Base-by-base conservation (phyloP, 1,140 invertebrate species). In the Apolygus lucorum region DNA sequence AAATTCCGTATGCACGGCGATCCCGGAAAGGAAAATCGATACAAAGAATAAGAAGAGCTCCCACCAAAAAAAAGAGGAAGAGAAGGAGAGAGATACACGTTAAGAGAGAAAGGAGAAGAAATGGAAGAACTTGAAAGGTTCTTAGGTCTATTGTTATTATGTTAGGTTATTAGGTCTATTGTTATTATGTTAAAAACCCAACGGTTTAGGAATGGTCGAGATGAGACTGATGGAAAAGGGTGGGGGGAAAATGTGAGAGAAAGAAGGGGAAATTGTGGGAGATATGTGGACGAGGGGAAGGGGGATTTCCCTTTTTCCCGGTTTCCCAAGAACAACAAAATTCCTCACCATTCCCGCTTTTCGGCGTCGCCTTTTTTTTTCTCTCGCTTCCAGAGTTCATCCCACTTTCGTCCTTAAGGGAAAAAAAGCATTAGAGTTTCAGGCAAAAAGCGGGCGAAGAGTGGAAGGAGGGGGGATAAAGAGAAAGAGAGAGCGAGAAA, bases 391-490 rank as follows among this genome's bases (percentile, higher is more conserved):
- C 34, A 11, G 8, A 11, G 8, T 49, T 17, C 34, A 49, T 17
- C 8, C 34, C 8, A 8, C 8, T 49, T 49, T 49, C 17, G 34
- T 49, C 34, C 8, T 17, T 49, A 17, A 49, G 17, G 34, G 17
- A 17, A 49, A 17, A 49, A 49, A 49, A 17, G 8, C 8, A 17
- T 49, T 8, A 49, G 34, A 17, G 34, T 11, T 8, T 11, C 17
- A 49, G 8, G 34, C 8, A 11, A 26, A 64, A 26, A 27, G 26
- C 14, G 26, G 42, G 66, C n/a, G 42, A 52, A 27, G 27, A 67
- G 42, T 42, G 52, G 49, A 52, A 67, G 29, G 52, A 29, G 49
- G 49, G 49, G 52, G 68, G 70, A 71, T 21, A 62, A 29, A 68
- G 63, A 70, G 29, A 67, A 63, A 67, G 42, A 28, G 28, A 67